Evolutionary conservation across 2,797 vertebrate species (phyloP).

Genomic region (Crocidura indochinensis): DNA sequence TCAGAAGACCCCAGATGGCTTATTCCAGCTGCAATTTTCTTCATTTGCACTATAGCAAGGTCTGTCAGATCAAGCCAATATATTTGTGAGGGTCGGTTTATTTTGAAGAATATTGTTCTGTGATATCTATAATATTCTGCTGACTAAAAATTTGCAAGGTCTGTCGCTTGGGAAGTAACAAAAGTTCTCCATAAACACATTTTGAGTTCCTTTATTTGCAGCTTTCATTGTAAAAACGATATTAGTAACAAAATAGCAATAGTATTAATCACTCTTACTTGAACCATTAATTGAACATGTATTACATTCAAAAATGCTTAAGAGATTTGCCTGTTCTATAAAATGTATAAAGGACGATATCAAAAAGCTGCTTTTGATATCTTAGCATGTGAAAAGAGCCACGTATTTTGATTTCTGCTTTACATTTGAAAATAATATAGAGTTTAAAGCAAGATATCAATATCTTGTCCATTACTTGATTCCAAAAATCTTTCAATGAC

Average conservation of each 20-base stretch:
- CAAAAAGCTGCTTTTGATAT: background rate
- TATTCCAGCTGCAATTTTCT: slow-evolving; percentile 48
- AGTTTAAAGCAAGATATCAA: background rate
- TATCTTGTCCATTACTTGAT: background rate
- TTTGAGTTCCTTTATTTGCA: slow-evolving; percentile 60
- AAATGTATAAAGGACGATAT: too few relatives aligned
- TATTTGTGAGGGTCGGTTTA: slow-evolving; percentile 75
- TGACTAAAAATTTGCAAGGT: slow-evolving; percentile 69
- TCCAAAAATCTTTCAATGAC: background rate
- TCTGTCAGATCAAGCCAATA: slow-evolving; percentile 74
- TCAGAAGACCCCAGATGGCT: slow-evolving; percentile 72
- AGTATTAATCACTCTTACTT: slow-evolving; percentile 36
- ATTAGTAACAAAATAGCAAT: background rate
- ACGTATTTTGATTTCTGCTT: slow-evolving; percentile 13
- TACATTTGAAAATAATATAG: background rate
- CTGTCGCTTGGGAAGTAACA: slow-evolving; percentile 47
- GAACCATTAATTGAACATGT: slow-evolving; percentile 20
- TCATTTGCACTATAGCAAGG: slow-evolving; percentile 74
- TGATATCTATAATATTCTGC: slow-evolving; percentile 69
- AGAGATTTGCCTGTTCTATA: background rate
- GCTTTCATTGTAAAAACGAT: slow-evolving; percentile 28
- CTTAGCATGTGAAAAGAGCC: background rate
- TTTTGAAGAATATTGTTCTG: slow-evolving; percentile 65
- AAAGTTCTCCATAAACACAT: slow-evolving; percentile 32
- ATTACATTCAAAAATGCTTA: background rate